Conservation (phyloP, 2,888 invertebrate species). For the Cenopis cana region DNA sequence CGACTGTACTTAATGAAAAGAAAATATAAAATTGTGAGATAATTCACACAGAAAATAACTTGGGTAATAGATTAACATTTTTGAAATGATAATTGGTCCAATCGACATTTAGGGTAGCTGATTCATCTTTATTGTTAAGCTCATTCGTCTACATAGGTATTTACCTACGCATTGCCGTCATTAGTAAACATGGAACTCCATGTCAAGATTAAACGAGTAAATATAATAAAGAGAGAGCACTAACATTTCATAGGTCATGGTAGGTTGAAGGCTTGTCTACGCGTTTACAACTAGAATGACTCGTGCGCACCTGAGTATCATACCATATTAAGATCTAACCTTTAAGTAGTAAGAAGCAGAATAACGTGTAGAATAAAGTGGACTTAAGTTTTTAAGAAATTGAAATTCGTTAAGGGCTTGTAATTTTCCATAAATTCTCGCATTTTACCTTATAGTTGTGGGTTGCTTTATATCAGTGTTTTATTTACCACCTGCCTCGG, state of each 20-base stretch:
- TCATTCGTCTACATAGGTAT: background rate
- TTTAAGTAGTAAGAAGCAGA: background rate
- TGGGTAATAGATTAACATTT: too few species aligned
- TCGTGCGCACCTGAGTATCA: background rate
- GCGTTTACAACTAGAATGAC: background rate
- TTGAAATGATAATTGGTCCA: too few species aligned
- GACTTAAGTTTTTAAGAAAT: background rate
- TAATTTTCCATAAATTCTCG: background rate
- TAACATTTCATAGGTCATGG: constrained; percentile 31
- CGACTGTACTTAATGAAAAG: too few species aligned
- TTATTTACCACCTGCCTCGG: background rate
- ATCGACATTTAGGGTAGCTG: too few species aligned
- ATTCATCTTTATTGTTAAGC: too few species aligned
- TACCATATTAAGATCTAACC: background rate
- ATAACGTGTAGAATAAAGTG: background rate
- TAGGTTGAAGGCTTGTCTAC: background rate
- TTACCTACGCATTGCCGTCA: constrained; percentile 29
- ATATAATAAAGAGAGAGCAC: constrained; percentile 13
- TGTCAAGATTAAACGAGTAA: constrained; percentile 29
- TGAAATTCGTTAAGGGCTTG: background rate
- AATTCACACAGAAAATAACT: too few species aligned
- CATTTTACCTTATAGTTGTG: background rate
- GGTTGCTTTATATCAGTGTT: background rate
- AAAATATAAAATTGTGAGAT: too few species aligned
- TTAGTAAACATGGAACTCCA: constrained; percentile 1